These are phyloP conservation scores for Cherax destructor DNA, from an alignment of 1,140 invertebrate genomes.

Conservation along the genomic window DNA sequence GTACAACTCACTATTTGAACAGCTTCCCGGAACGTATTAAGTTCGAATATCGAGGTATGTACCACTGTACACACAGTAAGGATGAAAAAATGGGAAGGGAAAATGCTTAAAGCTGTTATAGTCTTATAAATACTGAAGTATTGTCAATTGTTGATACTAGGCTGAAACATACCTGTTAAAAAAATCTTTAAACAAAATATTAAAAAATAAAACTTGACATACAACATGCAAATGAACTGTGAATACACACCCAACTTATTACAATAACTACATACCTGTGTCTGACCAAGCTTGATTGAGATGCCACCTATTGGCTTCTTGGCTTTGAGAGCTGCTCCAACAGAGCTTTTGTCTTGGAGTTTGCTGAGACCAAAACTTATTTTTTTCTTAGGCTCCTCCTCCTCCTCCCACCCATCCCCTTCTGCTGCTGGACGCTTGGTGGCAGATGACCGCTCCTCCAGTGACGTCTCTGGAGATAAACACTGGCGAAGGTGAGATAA, in stretches of 20 bases:
- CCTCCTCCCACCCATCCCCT: conserved; percentile 44
- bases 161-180: no score
- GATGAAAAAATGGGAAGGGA: no score
- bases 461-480: conserved; percentile 68
- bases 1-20: no score
- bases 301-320: conserved; percentile 51
- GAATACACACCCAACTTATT: neutral
- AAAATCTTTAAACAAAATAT: no score
- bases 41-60: no score
- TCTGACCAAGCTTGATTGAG: conserved; percentile 59
- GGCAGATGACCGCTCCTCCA: conserved; percentile 56
- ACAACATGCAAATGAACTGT: neutral
- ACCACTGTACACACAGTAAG: no score
- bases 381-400: conserved; percentile 65
- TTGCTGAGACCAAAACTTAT: conserved; percentile 61
- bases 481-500: conserved; percentile 68
- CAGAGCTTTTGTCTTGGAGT: conserved; percentile 17
- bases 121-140: no score
- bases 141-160: no score
- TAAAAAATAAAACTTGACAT: no score
- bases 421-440: conserved; percentile 57
- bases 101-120: no score
- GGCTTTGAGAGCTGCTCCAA: conserved; percentile 11
- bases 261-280: conserved; percentile 36
- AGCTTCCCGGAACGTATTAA: no score